Evolutionary conservation across 2,797 vertebrate species (phyloP).

Genomic region (Dicrostonyx torquatus): DNA sequence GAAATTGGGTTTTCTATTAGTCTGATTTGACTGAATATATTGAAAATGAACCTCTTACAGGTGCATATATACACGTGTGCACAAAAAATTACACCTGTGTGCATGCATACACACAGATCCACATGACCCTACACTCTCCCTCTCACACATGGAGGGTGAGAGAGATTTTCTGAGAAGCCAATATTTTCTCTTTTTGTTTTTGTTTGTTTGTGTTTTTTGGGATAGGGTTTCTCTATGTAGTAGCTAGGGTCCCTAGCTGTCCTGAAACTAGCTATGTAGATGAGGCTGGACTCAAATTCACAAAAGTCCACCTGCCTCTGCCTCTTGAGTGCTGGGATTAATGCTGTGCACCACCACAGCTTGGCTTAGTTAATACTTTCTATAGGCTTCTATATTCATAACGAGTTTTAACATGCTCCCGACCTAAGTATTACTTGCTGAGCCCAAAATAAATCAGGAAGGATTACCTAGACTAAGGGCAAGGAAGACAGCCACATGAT

Average conservation of each 20-base stretch:
- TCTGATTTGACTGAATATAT: background rate
- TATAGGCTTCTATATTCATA: background rate
- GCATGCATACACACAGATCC: no score
- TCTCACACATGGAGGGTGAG: no score
- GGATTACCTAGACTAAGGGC: background rate
- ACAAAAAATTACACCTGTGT: background rate
- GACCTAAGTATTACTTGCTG: background rate
- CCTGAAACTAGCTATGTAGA: no score
- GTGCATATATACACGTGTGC: background rate
- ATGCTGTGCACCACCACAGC: no score
- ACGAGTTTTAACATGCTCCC: background rate
- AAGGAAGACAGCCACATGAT: background rate
- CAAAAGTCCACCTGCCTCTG: no score
- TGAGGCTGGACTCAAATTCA: no score
- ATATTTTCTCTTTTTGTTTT: background rate
- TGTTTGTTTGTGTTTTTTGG: no score
- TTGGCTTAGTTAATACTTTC: background rate
- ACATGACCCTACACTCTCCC: no score
- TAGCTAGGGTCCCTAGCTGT: no score
- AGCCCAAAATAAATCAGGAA: background rate
- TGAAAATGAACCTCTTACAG: background rate
- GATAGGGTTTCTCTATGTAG: no score
- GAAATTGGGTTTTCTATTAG: background rate
- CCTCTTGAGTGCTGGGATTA: no score
- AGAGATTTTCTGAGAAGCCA: background rate